These are phyloP conservation scores for Plectrocnemia conspersa DNA, from an alignment of 1,140 invertebrate species.

Conservation along the genomic window DNA sequence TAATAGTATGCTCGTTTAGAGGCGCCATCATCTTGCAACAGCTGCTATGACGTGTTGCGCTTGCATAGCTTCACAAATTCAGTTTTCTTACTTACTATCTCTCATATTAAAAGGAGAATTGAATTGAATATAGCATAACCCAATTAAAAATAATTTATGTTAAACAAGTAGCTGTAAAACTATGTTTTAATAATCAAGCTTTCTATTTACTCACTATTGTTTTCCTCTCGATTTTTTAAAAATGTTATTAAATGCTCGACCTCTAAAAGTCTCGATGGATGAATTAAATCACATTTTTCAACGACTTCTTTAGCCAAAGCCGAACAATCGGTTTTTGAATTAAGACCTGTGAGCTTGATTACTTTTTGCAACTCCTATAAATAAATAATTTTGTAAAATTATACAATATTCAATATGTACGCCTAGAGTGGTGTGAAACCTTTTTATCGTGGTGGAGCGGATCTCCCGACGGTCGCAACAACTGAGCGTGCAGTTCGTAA, in stretches of 20 bases:
- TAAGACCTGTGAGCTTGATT: conserved; percentile 80
- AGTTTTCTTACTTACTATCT: too few relatives aligned
- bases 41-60: too few relatives aligned
- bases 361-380: conserved; percentile 71
- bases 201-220: conserved; percentile 41
- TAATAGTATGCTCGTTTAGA: too few relatives aligned
- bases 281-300: conserved; percentile 84
- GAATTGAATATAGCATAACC: too few relatives aligned
- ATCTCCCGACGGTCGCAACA: conserved; percentile 77
- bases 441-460: conserved; percentile 82
- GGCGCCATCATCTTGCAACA: too few relatives aligned
- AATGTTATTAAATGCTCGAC: conserved; percentile 91
- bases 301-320: conserved; percentile 81
- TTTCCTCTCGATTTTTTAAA: conserved; percentile 73
- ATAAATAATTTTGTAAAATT: not conserved
- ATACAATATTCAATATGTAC: not conserved
- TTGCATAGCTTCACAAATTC: too few relatives aligned
- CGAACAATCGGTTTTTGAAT: conserved; percentile 73
- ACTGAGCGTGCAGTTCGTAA: conserved; percentile 83
- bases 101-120: too few relatives aligned
- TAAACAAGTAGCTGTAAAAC: too few relatives aligned
- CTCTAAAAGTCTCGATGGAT: conserved; percentile 75
- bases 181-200: too few relatives aligned
- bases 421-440: conserved; percentile 46
- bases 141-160: too few relatives aligned